phyloP scores from a whole-genome alignment of 2,797 vertebrate species.

The Acropternis orthonyx region DNA sequence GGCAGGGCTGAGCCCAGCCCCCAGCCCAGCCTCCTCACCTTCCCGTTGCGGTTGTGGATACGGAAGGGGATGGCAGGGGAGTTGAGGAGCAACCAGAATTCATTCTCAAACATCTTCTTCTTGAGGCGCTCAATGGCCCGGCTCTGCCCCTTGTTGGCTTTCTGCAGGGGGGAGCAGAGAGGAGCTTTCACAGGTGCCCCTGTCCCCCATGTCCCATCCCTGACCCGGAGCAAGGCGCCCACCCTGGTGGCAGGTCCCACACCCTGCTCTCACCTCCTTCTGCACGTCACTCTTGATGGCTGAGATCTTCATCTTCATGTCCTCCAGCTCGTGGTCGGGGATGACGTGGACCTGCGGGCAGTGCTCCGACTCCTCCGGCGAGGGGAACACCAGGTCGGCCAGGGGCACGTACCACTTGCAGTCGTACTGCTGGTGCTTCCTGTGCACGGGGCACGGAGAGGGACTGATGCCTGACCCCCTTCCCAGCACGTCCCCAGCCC shows the following conservation, averaged over 20 bases:
- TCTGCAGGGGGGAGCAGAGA: slow-evolving; percentile 71
- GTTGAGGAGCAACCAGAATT: slow-evolving; percentile 93
- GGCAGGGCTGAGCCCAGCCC: neutral
- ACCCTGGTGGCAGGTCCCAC: accelerated
- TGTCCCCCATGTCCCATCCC: accelerated
- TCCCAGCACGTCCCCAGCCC: accelerated
- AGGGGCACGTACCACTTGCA: slow-evolving; percentile 98
- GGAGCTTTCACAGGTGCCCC: neutral
- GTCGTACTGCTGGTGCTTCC: slow-evolving; percentile 96
- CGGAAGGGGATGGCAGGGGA: slow-evolving; percentile 96
- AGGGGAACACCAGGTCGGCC: slow-evolving; percentile 92
- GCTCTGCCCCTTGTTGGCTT: slow-evolving; percentile 92
- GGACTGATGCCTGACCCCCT: neutral
- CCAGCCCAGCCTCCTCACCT: slow-evolving; percentile 77
- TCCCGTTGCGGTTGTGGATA: slow-evolving; percentile 95
- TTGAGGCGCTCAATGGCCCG: slow-evolving; percentile 91
- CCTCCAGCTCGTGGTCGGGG: slow-evolving; percentile 93
- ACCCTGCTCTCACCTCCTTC: slow-evolving; percentile 85
- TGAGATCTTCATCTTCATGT: slow-evolving; percentile 98
- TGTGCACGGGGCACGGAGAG: neutral
- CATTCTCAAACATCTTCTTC: slow-evolving; percentile 99
- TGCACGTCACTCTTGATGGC: slow-evolving; percentile 94
- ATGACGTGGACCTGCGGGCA: slow-evolving; percentile 89
- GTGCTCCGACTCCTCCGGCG: slow-evolving; percentile 89
- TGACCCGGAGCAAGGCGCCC: neutral